Evolutionary conservation across 2,113 vertebrate genomes (phyloP).

Genomic region (Cebidichthys violaceus): DNA sequence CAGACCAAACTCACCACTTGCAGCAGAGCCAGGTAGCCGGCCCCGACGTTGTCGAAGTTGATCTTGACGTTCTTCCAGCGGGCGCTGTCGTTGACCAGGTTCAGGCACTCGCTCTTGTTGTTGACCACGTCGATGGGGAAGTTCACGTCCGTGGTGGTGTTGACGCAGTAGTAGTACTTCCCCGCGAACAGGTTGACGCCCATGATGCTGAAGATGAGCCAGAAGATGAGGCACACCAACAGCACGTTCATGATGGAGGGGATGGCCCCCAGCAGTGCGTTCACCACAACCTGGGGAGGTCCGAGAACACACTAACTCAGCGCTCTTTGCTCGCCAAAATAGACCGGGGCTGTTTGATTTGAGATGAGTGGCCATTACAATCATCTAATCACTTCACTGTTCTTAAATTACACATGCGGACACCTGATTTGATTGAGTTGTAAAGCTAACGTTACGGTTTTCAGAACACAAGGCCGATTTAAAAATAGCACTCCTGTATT

Average conservation of each 20-base stretch:
- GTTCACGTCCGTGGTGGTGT: conserved; percentile 87
- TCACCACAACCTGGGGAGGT: conserved; percentile 92
- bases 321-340: conserved; percentile 11
- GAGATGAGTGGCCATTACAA: conserved; percentile 39
- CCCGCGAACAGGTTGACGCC: conserved; percentile 98
- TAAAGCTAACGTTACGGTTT: conserved; percentile 3
- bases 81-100: conserved; percentile 83
- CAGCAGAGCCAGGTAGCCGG: conserved; percentile 95
- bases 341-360: conserved; percentile 12
- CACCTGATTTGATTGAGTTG: conserved; percentile 31
- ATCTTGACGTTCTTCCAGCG: conserved; percentile 98
- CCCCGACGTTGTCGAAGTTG: conserved; percentile 98
- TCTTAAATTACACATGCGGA: conserved; percentile 11
- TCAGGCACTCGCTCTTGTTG: conserved; percentile 89
- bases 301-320: conserved; percentile 39
- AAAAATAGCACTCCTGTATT: not conserved
- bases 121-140: conserved; percentile 87
- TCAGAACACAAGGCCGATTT: conserved; percentile 20
- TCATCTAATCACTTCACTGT: conserved; percentile 60
- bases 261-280: conserved; percentile 97
- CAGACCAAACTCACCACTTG: conserved; percentile 92
- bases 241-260: conserved; percentile 99
- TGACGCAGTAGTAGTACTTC: conserved; percentile 95
- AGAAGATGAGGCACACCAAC: conserved; percentile 99
- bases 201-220: conserved; percentile 99